Conservation (phyloP, 2,888 invertebrate genomes). For the Drosophila hamatofila region DNA sequence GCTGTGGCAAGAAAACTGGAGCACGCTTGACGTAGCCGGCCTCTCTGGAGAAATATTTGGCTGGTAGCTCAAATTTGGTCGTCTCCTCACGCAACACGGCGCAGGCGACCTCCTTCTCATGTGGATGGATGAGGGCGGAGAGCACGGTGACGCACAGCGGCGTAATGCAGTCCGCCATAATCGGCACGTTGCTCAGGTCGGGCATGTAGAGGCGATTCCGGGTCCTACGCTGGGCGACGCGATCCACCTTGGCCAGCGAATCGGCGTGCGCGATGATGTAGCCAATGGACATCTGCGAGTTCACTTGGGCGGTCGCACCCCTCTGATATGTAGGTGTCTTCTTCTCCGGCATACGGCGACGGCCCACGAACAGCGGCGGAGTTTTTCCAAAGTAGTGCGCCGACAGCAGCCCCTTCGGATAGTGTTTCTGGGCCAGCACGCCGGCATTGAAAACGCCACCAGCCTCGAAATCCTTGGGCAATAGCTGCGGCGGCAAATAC, state of each 20-base stretch:
- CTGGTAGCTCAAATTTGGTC: conserved; percentile 13
- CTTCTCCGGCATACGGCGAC: neutral
- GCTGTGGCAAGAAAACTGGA: conserved; percentile 20
- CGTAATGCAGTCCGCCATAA: neutral
- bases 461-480: conserved; percentile 28
- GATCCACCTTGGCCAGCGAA: neutral
- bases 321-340: too few species aligned
- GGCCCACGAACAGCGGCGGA: conserved; percentile 46
- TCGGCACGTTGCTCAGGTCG: conserved; percentile 9
- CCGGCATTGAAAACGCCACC: conserved; percentile 38
- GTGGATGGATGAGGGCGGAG: conserved; percentile 24
- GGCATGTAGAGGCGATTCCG: conserved; percentile 24
- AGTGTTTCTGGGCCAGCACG: conserved; percentile 29
- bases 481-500: conserved; percentile 24
- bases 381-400: conserved; percentile 25
- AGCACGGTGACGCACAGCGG: conserved; percentile 11
- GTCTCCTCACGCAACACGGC: conserved; percentile 6
- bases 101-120: neutral
- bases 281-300: conserved; percentile 1
- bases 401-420: conserved; percentile 28
- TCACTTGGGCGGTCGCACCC: neutral
- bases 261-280: neutral
- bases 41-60: neutral
- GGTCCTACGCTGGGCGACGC: neutral
- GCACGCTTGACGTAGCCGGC: too few species aligned